These are phyloP conservation scores for Stichopus horrens DNA, from an alignment of 53 echinoderm and acorn worm species.

Conservation along the genomic window DNA sequence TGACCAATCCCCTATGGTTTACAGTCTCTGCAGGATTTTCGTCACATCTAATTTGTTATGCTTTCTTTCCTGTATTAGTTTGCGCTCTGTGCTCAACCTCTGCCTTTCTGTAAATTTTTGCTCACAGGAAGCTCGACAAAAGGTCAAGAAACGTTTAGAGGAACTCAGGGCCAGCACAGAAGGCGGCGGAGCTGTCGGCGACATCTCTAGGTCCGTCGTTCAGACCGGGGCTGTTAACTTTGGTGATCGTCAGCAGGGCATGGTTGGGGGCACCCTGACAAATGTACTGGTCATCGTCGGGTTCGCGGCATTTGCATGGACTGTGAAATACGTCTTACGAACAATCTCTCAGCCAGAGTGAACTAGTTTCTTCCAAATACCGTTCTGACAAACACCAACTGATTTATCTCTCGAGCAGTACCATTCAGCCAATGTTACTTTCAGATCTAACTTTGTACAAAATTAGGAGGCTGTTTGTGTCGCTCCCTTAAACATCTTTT, in stretches of 20 bases:
- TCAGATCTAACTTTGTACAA: background rate
- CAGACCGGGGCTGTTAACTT: constrained; percentile 12
- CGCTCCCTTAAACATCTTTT: too few species aligned
- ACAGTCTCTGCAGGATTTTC: too few species aligned
- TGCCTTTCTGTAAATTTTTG: background rate
- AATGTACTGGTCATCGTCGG: constrained; percentile 94
- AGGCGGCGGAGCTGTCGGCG: background rate
- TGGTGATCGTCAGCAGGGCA: constrained; percentile 75
- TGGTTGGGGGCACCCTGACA: constrained; percentile 92
- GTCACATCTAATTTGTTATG: too few species aligned
- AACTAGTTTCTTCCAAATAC: background rate
- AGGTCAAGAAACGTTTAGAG: constrained; percentile 66
- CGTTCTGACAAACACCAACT: background rate
- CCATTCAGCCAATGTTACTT: background rate
- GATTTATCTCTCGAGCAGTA: background rate
- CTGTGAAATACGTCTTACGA: constrained; percentile 94
- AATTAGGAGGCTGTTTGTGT: background rate
- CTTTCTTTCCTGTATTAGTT: too few species aligned
- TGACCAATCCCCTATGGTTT: too few species aligned
- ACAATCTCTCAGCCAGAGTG: constrained; percentile 76
- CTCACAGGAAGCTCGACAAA: constrained; percentile 65
- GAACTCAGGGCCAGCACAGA: constrained; percentile 77
- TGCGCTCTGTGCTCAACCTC: too few species aligned
- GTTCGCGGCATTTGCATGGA: constrained; percentile 97
- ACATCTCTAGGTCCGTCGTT: background rate